Base-by-base conservation (phyloP, 2,888 invertebrate species). In the Amphiduros pacificus region DNA sequence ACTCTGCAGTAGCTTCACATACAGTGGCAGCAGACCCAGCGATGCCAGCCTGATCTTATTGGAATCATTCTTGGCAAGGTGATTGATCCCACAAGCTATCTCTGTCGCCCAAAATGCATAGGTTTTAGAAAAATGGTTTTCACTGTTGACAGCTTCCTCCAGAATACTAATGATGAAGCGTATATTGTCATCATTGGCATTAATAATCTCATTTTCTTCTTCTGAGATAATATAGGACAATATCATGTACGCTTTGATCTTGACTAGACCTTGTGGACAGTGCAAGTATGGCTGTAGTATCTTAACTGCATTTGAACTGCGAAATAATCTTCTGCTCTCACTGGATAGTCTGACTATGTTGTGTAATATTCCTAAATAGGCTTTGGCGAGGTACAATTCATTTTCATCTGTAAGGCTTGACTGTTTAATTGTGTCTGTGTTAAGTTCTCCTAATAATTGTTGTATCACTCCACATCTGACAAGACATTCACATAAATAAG, bases 101-200 rank as follows among this genome's bases (percentile, higher is more conserved):
- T 80, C 80, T n/a, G 61, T 50, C 2, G 71, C 74, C 68, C 68
- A 72, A 72, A 80, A 78, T 2, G 78, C 79, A 65, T 72, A 76
- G 61, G 73, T 76, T 54, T 67, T 64, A 2, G 77, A 74, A 58
- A 75, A 73, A 58, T 79, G 77, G 36, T 72, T 69, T 3, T 68
- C 66, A 48, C 75, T 74, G n/a, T 70, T 59, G n/a, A 75, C 60
- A 0, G 77, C 77, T 54, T 74, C 71, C 26, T 64, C 58, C n/a
- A 80, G 66, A n/a, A 79, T 73, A 40, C 68, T 62, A 14, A 78
- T 65, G 31, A 80, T 74, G 61, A 77, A 79, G 4, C 57, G 55
- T 26, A 80, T 72, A 31, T 74, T 72, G 11, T 73, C 72, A 58
- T 73, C 73, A 11, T 72, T 73, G 0, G 77, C 73, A 58, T 72